phyloP scores from a whole-genome alignment of 1,140 invertebrate species.

The Tetragnatha versicolor region DNA sequence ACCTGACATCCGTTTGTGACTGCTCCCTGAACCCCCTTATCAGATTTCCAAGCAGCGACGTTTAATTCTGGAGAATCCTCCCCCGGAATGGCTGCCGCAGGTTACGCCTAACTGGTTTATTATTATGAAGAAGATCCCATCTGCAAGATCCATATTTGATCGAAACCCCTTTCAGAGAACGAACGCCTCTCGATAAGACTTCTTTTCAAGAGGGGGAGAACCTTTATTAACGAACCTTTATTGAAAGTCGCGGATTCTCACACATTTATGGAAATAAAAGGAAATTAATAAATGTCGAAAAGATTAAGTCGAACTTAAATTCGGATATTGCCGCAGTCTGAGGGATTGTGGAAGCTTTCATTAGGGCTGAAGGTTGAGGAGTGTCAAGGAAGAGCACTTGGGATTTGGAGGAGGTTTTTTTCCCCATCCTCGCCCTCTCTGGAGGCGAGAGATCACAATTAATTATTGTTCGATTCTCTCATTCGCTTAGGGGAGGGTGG shows the following conservation, averaged over 20 bases:
- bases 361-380: too few species aligned
- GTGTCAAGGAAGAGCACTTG: background rate
- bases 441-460: too few species aligned
- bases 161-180: slow-evolving; percentile 10
- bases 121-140: slow-evolving; percentile 52
- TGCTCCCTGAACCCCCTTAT: slow-evolving; percentile 36
- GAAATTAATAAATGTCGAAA: slow-evolving; percentile 51
- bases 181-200: slow-evolving; percentile 16
- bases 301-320: slow-evolving; percentile 45
- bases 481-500: background rate
- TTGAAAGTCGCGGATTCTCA: slow-evolving; percentile 49
- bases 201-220: slow-evolving; percentile 27
- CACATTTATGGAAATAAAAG: slow-evolving; percentile 26
- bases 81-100: slow-evolving; percentile 30
- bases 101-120: slow-evolving; percentile 50
- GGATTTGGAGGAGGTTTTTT: too few species aligned
- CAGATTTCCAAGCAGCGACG: slow-evolving; percentile 43
- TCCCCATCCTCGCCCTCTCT: too few species aligned
- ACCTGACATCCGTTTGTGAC: too few species aligned
- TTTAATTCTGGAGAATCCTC: slow-evolving; percentile 38
- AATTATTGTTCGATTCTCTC: background rate
- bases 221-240: slow-evolving; percentile 51
- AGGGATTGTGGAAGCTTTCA: too few species aligned
- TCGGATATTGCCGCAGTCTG: too few species aligned
- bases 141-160: slow-evolving; percentile 46